Evolutionary conservation across 2,797 vertebrate species (phyloP), one percentile per base, ranked within the genome.

Genomic region (Rhadinocentrus ornatus): DNA sequence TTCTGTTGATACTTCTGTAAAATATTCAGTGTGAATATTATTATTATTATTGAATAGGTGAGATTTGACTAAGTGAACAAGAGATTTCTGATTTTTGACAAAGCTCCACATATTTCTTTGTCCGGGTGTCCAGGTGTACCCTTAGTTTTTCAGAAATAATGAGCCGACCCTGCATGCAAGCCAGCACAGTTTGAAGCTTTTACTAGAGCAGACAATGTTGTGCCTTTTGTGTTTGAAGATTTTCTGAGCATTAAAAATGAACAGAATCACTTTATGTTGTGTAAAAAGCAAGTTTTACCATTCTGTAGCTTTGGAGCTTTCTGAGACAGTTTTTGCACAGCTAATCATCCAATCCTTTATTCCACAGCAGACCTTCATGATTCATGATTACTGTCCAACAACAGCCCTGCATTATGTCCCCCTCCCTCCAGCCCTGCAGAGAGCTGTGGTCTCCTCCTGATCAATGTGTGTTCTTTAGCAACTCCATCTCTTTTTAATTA

Each of bases 401-500:
- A 44, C 71, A 66, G 66, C 62, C 8, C 71, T 58, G 50, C 12
- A 35, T 66, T 70, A 16, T 64, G 59, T 34, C 41, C 35, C 53
- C 58, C 35, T 68, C 39, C 55, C 22, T 37, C 9, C 29, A 50
- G 20, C 56, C 44, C 37, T 0, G 64, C 50, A 27, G 64, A 62
- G 82, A 72, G 59, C 74, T 69, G 71, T 37, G 67, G 32, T 80
- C 76, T 82, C 56, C 66, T 69, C 32, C 71, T 84, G 80, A 89
- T 88, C 84, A 85, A 79, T 88, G 86, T 48, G 62, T 73, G 50
- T 67, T 80, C 73, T 71, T 53, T 66, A 64, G 52, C 59, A 65
- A 44, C 70, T 86, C 81, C 62, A 78, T 88, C 77, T 82, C 74
- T 59, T 75, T 83, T 78, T 82, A 92, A 92, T 92, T 85, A 91